Evolutionary conservation across 1,140 invertebrate species (phyloP).

Genomic region (Nautilus pompilius): DNA sequence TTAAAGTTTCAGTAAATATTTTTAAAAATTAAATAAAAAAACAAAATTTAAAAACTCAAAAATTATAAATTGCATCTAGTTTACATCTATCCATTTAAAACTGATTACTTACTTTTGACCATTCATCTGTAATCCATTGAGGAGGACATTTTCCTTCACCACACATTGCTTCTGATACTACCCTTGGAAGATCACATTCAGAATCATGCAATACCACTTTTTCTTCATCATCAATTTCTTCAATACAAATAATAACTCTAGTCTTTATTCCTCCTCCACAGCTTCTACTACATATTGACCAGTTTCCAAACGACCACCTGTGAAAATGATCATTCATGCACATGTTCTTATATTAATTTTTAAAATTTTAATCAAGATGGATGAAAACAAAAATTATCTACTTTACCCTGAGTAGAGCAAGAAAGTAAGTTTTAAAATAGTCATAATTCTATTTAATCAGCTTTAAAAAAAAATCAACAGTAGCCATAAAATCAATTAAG

Average conservation of each 20-base stretch:
- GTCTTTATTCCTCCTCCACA: constrained; percentile 36
- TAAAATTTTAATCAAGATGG: neutral
- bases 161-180: constrained; percentile 60
- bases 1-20: too few species aligned
- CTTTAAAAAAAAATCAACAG: neutral
- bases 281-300: constrained; percentile 36
- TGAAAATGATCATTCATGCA: neutral
- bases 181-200: constrained; percentile 53
- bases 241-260: constrained; percentile 30
- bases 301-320: constrained; percentile 39
- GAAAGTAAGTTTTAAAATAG: neutral
- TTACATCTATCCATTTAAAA: neutral
- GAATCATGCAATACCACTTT: constrained; percentile 33
- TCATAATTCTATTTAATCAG: neutral
- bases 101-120: constrained; percentile 67
- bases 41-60: neutral
- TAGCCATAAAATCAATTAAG: neutral
- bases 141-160: constrained; percentile 63
- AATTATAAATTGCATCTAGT: neutral
- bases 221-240: constrained; percentile 35
- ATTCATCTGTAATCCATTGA: constrained; percentile 67
- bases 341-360: neutral
- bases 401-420: neutral
- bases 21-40: too few species aligned
- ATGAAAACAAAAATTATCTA: neutral